Evolutionary conservation across 2,797 vertebrate genomes (phyloP).

Genomic region (Poecilia gillii): DNA sequence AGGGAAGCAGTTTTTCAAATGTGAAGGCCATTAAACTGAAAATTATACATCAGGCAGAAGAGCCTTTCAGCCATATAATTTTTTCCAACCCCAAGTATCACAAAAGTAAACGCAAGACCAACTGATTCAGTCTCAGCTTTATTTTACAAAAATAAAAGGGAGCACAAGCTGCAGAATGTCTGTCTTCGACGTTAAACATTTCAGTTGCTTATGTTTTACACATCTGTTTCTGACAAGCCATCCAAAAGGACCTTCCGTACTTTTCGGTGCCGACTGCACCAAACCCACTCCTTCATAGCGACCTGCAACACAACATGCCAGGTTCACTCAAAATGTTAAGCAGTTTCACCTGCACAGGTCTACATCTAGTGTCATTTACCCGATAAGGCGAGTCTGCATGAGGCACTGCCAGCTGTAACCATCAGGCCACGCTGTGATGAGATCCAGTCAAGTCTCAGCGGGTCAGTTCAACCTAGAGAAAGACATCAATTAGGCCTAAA

Average conservation of each 20-base stretch:
- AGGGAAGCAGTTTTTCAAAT: no score
- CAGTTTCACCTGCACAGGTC: not conserved
- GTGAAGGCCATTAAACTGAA: no score
- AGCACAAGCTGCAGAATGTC: not conserved
- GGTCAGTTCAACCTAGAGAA: slow-evolving; percentile 65
- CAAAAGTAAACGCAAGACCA: not conserved
- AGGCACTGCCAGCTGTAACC: not conserved
- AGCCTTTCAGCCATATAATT: not conserved
- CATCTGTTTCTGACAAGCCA: not conserved
- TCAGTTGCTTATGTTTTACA: not conserved
- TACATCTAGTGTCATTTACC: not conserved
- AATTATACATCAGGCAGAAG: not conserved
- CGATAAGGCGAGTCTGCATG: not conserved
- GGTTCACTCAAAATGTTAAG: not conserved
- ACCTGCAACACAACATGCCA: slow-evolving; percentile 1
- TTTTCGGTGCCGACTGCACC: not conserved
- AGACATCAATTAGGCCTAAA: slow-evolving; percentile 39
- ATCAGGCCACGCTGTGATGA: not conserved
- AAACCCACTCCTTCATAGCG: not conserved
- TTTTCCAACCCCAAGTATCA: not conserved
- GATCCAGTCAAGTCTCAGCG: slow-evolving; percentile 33
- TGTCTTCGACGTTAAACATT: not conserved
- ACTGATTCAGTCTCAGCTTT: not conserved
- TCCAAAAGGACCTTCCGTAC: not conserved
- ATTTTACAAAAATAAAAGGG: not conserved